Evolutionary conservation across 1,140 invertebrate species (phyloP), one percentile per base, ranked within the genome.

Genomic region (Zaprionus camerounensis): DNA sequence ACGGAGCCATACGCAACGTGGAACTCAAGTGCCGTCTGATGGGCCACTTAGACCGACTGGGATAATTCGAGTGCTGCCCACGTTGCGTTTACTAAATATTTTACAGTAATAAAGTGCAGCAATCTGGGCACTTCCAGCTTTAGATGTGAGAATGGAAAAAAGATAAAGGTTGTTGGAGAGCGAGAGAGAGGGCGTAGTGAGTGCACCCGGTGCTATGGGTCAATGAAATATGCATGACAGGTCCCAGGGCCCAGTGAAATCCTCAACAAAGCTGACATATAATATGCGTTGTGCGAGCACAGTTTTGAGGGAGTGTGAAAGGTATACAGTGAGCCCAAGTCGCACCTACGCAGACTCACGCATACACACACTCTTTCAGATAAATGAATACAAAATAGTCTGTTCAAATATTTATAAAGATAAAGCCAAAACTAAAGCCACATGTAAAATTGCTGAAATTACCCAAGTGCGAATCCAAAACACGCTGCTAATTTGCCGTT

Each of bases 351-450:
- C 46, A 53, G 28, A 58, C 17, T 9, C 28, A 57, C 7, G 31
- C 31, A 34, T 34, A 7, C 41, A 13, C 46, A 38, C 26, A 34
- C 38, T 13, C 28, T 3, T 36, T 34, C n/a, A 62, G 34, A 44
- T n/a, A 61, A 55, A 26, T 24, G 57, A 71, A 74, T 67, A 80
- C 71, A 71, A 67, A 75, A 51, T 49, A 68, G 59, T 38, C 66
- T 62, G 55, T 31, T 80, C 36, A 80, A 80, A 80, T 80, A 78
- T 80, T 80, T 77, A 80, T 80, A 46, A 58, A 74, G 75, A 70
- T 70, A 73, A 64, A 76, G 46, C 20, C 59, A 69, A 64, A 76
- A 38, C 20, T 55, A 28, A 65, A 24, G n/a, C 12, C 28, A 66
- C 51, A 51, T 28, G 46, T 34, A 31, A 79, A 76, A 76, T 79